Evolutionary conservation across 2,113 vertebrate genomes (phyloP).

Genomic region (Tachycineta bicolor): DNA sequence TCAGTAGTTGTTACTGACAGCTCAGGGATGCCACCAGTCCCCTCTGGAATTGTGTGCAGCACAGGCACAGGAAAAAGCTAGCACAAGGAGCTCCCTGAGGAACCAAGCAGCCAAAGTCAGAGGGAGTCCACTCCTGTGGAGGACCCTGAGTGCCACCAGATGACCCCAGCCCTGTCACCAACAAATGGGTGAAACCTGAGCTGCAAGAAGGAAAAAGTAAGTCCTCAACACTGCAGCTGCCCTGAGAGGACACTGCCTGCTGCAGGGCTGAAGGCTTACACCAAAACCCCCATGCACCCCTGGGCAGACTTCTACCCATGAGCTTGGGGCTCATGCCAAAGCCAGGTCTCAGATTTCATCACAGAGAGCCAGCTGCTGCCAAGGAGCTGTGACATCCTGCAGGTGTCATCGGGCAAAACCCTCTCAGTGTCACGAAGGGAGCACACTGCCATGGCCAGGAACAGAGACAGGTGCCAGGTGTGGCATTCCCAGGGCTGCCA

Average conservation of each 20-base stretch:
- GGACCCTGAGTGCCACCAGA: background rate
- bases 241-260: background rate
- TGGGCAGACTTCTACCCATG: accelerated
- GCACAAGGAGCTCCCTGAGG: background rate
- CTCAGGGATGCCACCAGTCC: background rate
- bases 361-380: background rate
- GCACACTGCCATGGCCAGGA: accelerated
- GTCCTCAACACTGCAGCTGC: background rate
- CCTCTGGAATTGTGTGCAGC: background rate
- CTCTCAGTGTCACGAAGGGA: background rate
- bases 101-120: accelerated
- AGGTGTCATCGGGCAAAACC: accelerated
- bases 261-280: background rate
- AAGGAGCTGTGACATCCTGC: background rate
- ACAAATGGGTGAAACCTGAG: background rate
- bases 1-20: accelerated
- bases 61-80: accelerated
- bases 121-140: accelerated
- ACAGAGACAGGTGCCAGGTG: background rate
- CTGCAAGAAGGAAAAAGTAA: background rate
- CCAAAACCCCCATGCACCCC: accelerated
- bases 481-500: background rate
- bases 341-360: background rate
- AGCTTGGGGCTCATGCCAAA: background rate
- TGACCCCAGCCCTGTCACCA: background rate